Percentiles rank a stretch among this genome's conserved stretches.
Evolutionary conservation across 2,113 vertebrate genomes (phyloP).

Genomic region (Lepisosteus oculatus): DNA sequence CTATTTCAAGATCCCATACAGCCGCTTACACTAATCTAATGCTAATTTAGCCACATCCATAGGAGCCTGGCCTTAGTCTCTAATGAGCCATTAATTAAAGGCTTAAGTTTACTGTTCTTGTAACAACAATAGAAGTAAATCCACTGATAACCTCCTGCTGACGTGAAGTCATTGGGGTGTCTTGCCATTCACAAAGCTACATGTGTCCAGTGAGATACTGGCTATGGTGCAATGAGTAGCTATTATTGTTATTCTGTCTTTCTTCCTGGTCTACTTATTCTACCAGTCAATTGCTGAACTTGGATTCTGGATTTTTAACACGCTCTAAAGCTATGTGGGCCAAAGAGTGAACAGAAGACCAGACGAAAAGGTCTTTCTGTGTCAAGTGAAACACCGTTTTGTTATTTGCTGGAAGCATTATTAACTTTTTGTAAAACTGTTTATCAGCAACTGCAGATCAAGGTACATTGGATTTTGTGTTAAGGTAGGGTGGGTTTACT

Average conservation of each 20-base stretch:
- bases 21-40: background rate
- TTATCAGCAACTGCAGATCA: no score
- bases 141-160: slow-evolving; percentile 19
- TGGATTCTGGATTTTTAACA: no score
- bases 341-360: no score
- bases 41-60: background rate
- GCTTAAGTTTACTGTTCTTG: slow-evolving; percentile 33
- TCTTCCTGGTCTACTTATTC: background rate
- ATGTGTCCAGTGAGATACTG: background rate
- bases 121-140: slow-evolving; percentile 32
- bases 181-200: slow-evolving; percentile 4
- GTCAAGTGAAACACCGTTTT: no score
- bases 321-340: no score
- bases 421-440: no score
- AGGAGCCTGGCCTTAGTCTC: background rate
- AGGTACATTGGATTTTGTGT: no score
- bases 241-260: background rate
- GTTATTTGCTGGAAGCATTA: no score
- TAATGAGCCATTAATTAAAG: slow-evolving; percentile 42
- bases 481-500: no score
- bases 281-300: no score
- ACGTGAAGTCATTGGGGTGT: background rate
- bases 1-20: background rate
- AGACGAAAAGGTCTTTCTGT: no score
- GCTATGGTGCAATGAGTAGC: background rate